A percentile compares a stretch with the other conserved stretches of the same genome.
Conservation (phyloP, 2,113 vertebrate genomes). For the Cyanoderma ruficeps region DNA sequence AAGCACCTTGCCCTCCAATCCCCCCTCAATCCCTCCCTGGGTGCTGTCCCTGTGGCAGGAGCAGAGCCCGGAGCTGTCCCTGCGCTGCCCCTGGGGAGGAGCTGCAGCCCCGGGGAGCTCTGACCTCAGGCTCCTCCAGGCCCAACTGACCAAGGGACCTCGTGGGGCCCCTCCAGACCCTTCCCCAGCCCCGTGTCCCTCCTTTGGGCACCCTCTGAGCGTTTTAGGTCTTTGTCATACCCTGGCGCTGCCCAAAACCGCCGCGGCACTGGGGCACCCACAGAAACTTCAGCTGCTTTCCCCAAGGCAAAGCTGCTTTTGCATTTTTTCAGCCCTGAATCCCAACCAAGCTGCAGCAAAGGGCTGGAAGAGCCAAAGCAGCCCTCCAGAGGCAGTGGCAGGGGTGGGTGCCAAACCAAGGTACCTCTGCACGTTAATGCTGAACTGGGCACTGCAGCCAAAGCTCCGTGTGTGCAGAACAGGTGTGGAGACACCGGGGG, state of each 20-base stretch:
- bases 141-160: no score
- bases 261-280: neutral
- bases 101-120: neutral
- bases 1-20: neutral
- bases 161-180: no score
- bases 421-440: no score
- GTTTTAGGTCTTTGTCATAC: neutral
- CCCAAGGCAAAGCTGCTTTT: neutral
- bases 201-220: neutral
- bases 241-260: neutral
- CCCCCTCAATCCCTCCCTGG: neutral
- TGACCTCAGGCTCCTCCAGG: no score
- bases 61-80: no score
- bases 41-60: no score
- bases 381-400: neutral
- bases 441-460: neutral
- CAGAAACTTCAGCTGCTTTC: neutral
- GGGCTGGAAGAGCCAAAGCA: neutral
- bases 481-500: accelerated
- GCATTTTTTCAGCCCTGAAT: neutral
- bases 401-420: neutral
- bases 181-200: accelerated
- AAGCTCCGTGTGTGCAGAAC: accelerated
- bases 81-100: neutral
- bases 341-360: neutral